Conservation (phyloP, 2,113 vertebrate genomes). For the Panurus biarmicus region DNA sequence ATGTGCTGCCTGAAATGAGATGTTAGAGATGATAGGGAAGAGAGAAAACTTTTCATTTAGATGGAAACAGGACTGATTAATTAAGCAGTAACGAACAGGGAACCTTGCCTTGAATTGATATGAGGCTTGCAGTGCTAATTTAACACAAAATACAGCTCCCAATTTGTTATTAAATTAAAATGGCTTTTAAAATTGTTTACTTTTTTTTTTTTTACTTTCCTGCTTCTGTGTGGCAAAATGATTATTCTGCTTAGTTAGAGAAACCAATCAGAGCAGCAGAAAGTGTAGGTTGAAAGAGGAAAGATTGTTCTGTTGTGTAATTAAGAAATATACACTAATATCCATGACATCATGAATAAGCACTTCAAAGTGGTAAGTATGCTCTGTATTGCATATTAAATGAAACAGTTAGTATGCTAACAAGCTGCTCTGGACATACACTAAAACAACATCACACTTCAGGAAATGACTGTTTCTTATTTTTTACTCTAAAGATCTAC, state of each 20-base stretch:
- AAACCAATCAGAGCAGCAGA: conserved; percentile 36
- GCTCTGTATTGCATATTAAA: conserved; percentile 44
- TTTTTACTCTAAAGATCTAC: background rate
- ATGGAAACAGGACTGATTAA: conserved; percentile 58
- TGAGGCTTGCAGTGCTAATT: conserved; percentile 25
- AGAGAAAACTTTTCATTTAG: conserved; percentile 58
- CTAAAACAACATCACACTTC: background rate
- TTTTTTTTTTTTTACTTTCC: conserved; percentile 3
- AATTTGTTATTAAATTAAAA: conserved; percentile 66
- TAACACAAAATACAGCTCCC: conserved; percentile 37
- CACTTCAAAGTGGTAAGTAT: conserved; percentile 51
- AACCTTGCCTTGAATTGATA: conserved; percentile 50
- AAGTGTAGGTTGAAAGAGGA: background rate
- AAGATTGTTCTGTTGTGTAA: conserved; percentile 48
- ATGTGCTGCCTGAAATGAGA: conserved; percentile 53
- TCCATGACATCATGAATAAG: conserved; percentile 30
- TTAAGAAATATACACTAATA: conserved; percentile 59
- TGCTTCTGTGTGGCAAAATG: conserved; percentile 44
- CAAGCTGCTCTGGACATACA: background rate
- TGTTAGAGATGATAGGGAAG: conserved; percentile 55
- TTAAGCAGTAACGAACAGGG: conserved; percentile 49
- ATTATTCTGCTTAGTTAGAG: conserved; percentile 57
- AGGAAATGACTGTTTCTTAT: background rate
- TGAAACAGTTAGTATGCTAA: conserved; percentile 37
- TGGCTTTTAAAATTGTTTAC: conserved; percentile 53